A percentile compares a stretch with the other conserved stretches of the same genome.
Conservation (phyloP, 2,113 vertebrate species). For the Chionodraco myersi region DNA sequence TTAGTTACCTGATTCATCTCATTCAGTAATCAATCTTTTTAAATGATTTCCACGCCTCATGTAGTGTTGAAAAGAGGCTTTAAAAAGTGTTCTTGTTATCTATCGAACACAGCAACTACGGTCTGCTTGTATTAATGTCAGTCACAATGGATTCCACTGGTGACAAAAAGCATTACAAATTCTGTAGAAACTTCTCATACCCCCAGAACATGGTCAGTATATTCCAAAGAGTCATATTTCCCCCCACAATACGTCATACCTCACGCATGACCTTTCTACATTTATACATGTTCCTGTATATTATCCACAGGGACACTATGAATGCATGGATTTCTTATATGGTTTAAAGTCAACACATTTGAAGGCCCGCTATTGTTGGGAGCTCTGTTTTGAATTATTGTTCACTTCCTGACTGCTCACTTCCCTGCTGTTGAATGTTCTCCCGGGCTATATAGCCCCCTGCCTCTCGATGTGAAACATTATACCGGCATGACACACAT, state of each 20-base stretch:
- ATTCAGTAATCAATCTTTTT: too few species aligned
- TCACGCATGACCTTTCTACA: conserved; percentile 1
- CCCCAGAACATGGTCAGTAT: background rate
- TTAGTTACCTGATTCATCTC: too few species aligned
- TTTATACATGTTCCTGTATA: conserved; percentile 10
- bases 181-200: background rate
- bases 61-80: background rate
- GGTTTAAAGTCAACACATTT: conserved; percentile 54
- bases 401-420: conserved; percentile 73
- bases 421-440: conserved; percentile 61
- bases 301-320: conserved; percentile 30
- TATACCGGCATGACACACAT: conserved; percentile 65
- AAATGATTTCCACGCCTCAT: too few species aligned
- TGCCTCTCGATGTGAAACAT: conserved; percentile 66
- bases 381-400: conserved; percentile 80
- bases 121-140: background rate
- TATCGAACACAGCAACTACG: background rate
- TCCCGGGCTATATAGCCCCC: conserved; percentile 41
- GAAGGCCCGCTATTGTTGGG: conserved; percentile 56
- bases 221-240: background rate
- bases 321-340: conserved; percentile 40
- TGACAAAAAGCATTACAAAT: conserved; percentile 6
- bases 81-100: background rate
- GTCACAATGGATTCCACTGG: conserved; percentile 1
- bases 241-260: conserved; percentile 10